Percentiles rank a stretch among this genome's conserved stretches.
Evolutionary conservation across 2,888 invertebrate genomes (phyloP).

Genomic region (Cryptops parisi): DNA sequence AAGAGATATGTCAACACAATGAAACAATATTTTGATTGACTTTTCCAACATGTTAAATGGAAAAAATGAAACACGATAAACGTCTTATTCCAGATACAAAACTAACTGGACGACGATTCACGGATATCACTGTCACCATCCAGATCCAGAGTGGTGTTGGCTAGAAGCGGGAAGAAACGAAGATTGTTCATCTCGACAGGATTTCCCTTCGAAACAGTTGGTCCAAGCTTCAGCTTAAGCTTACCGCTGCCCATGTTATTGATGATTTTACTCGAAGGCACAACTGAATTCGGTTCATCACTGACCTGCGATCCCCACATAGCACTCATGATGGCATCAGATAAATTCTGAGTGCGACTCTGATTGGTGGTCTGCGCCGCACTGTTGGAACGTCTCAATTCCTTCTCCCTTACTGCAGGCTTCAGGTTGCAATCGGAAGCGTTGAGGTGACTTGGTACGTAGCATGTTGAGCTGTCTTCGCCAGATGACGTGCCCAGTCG

Average conservation of each 20-base stretch:
- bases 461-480: not conserved
- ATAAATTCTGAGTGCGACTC: not conserved
- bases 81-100: no score
- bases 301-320: constrained; percentile 5
- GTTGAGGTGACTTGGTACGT: not conserved
- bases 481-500: constrained; percentile 4
- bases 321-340: constrained; percentile 2
- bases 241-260: no score
- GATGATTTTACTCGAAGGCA: not conserved
- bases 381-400: not conserved
- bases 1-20: no score
- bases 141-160: constrained; percentile 14
- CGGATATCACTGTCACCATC: constrained; percentile 18
- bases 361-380: not conserved
- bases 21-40: no score
- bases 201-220: not conserved
- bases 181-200: constrained; percentile 1
- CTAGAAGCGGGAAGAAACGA: constrained; percentile 1
- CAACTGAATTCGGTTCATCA: not conserved
- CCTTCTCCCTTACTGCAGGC: not conserved
- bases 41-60: no score
- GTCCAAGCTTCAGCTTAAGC: not conserved
- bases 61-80: no score
- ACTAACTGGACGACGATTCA: constrained; percentile 17
- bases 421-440: not conserved